A percentile compares a stretch with the other conserved stretches of the same genome.
phyloP scores from a whole-genome alignment of 2,113 vertebrate genomes.

The Sphaerodactylus townsendi region DNA sequence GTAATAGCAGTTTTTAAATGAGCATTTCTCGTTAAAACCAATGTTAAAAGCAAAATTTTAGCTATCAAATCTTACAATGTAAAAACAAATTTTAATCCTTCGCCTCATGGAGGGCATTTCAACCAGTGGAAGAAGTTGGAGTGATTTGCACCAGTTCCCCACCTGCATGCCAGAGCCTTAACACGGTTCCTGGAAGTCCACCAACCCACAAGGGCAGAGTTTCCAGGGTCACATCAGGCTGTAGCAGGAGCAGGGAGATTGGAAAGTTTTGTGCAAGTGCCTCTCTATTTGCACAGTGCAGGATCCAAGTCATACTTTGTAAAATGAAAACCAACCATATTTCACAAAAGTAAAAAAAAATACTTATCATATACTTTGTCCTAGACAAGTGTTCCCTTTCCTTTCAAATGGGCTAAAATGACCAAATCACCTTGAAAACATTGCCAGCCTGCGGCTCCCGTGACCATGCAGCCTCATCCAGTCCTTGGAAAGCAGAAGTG shows the following conservation, averaged over 20 bases:
- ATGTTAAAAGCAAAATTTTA: neutral
- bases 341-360: neutral
- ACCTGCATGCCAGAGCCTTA: too few species aligned
- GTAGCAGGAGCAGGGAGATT: too few species aligned
- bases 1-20: neutral
- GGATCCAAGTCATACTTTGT: too few species aligned
- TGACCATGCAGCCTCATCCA: constrained; percentile 71
- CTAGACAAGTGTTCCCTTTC: neutral
- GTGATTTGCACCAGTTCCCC: too few species aligned
- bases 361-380: neutral
- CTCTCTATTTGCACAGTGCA: too few species aligned
- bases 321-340: neutral
- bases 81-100: neutral
- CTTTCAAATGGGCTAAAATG: neutral
- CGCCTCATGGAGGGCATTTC: too few species aligned
- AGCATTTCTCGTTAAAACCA: neutral
- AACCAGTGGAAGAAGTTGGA: too few species aligned
- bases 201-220: too few species aligned
- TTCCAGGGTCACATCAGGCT: too few species aligned
- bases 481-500: constrained; percentile 81
- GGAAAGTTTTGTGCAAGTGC: too few species aligned
- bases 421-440: constrained; percentile 83
- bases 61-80: neutral
- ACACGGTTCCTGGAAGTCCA: too few species aligned
- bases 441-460: constrained; percentile 83